phyloP scores from a whole-genome alignment of 2,113 vertebrate genomes.

The Chloropsis cyanopogon region DNA sequence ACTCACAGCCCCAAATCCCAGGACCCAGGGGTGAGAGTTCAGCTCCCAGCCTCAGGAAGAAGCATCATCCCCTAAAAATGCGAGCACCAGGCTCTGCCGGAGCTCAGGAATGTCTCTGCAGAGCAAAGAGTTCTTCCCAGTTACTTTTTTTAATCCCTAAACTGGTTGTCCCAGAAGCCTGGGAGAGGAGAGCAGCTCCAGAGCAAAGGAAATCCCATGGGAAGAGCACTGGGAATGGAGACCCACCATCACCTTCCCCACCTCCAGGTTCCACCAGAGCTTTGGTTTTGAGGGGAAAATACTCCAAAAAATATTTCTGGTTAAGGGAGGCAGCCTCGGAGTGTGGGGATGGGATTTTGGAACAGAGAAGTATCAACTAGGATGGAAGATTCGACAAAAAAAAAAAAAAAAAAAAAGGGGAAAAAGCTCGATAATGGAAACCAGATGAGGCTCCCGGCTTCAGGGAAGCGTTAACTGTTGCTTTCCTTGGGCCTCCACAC shows the following conservation, averaged over 20 bases:
- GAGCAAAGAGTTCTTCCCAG: background rate
- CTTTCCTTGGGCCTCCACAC: background rate
- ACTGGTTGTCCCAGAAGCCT: slow-evolving; percentile 11
- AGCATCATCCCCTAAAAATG: slow-evolving; percentile 40
- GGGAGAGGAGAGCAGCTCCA: background rate
- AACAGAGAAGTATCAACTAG: background rate
- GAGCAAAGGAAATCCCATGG: background rate
- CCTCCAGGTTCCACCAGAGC: background rate
- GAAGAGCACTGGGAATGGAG: background rate
- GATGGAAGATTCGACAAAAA: background rate
- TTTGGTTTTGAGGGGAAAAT: background rate
- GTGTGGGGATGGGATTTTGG: background rate
- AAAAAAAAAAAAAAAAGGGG: too few species aligned
- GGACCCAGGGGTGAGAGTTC: background rate
- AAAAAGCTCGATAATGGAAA: slow-evolving; percentile 20
- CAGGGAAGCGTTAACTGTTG: background rate
- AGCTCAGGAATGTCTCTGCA: slow-evolving; percentile 19
- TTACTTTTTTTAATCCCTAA: slow-evolving; percentile 37
- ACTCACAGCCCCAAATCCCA: rapidly evolving
- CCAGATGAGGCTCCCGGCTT: slow-evolving; percentile 15
- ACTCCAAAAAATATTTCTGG: too few species aligned
- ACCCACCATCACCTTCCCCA: background rate
- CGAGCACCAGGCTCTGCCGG: background rate
- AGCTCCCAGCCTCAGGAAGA: background rate
- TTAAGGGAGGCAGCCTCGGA: background rate